These are phyloP conservation scores for Dissostichus mawsoni DNA, from an alignment of 2,113 vertebrate genomes.

Conservation along the genomic window DNA sequence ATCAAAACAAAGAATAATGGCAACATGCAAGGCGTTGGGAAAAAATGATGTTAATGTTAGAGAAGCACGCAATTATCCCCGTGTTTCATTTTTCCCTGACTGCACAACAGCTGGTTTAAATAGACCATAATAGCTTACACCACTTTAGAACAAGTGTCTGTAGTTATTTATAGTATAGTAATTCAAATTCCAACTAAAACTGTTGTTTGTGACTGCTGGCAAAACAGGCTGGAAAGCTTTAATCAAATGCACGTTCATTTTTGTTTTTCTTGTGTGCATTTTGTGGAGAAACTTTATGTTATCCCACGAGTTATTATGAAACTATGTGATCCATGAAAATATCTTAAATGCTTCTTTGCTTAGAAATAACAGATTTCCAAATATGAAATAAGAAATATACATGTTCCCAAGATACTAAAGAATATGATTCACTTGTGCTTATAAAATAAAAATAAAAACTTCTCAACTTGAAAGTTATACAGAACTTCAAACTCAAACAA, in stretches of 20 bases:
- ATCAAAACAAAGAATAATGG: background rate
- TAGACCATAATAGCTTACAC: slow-evolving; percentile 18
- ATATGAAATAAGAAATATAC: background rate
- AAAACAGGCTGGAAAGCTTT: background rate
- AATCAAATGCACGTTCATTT: slow-evolving; percentile 26
- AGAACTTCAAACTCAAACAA: background rate
- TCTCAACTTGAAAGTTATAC: background rate
- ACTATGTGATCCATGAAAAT: slow-evolving; percentile 16
- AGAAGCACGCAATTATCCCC: background rate
- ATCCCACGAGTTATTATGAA: slow-evolving; percentile 4
- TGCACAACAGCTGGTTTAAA: slow-evolving; percentile 24
- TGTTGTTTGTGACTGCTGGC: background rate
- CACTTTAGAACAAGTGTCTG: slow-evolving; percentile 28
- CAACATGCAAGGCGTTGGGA: background rate
- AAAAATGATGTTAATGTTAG: background rate
- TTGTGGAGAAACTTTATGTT: slow-evolving; percentile 5
- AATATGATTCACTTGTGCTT: background rate
- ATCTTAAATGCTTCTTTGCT: background rate
- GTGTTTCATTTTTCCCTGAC: background rate
- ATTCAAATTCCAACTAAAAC: background rate
- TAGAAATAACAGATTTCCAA: background rate
- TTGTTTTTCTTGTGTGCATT: background rate
- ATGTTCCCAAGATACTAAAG: background rate
- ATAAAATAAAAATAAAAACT: background rate
- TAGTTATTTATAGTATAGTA: slow-evolving; percentile 18